Evolutionary conservation across 1,140 invertebrate species (phyloP).

Genomic region (Sminthurides bifidus): DNA sequence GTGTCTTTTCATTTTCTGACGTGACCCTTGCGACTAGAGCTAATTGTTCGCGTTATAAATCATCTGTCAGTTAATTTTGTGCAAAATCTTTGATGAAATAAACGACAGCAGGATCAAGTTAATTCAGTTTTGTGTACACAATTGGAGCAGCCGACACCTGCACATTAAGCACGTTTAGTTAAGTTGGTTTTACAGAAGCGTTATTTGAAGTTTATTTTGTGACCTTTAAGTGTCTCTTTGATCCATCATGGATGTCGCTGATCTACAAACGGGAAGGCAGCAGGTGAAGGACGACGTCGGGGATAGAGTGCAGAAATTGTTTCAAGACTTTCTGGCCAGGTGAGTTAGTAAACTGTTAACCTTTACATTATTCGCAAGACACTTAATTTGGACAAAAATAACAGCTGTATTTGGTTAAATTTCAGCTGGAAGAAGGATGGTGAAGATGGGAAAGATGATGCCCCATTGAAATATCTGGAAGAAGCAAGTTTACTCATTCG

Average conservation of each 20-base stretch:
- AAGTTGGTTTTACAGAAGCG: too few species aligned
- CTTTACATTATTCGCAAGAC: not conserved
- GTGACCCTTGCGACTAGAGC: too few species aligned
- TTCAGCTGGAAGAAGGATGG: slow-evolving; percentile 55
- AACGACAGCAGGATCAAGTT: too few species aligned
- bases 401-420: not conserved
- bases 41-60: too few species aligned
- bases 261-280: slow-evolving; percentile 48
- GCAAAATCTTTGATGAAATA: too few species aligned
- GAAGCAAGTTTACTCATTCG: slow-evolving; percentile 73
- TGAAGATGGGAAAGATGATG: slow-evolving; percentile 48
- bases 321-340: slow-evolving; percentile 92
- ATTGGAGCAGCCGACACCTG: too few species aligned
- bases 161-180: too few species aligned
- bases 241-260: slow-evolving; percentile 51
- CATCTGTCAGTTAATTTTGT: too few species aligned
- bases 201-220: too few species aligned
- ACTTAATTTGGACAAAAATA: not conserved
- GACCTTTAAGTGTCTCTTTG: too few species aligned
- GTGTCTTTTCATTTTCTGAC: too few species aligned
- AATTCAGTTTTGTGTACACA: too few species aligned
- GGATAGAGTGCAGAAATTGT: slow-evolving; percentile 82
- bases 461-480: slow-evolving; percentile 65
- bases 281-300: slow-evolving; percentile 79
- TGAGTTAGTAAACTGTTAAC: slow-evolving; percentile 42